phyloP scores from a whole-genome alignment of 1,140 invertebrate species.

The Apis dorsata region DNA sequence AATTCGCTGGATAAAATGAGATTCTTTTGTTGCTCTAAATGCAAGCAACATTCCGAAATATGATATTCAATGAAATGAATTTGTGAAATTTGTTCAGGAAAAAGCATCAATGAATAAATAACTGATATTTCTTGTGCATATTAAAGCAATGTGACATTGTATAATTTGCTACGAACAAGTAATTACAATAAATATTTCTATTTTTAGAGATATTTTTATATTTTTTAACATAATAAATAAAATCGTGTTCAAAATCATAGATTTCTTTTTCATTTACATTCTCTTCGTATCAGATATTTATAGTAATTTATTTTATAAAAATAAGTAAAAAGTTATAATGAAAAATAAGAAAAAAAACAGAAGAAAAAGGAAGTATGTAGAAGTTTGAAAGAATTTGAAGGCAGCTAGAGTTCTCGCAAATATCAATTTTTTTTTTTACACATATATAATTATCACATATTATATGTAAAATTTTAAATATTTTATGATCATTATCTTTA shows the following conservation, averaged over 20 bases:
- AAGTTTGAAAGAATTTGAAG: too few relatives aligned
- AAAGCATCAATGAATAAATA: not conserved
- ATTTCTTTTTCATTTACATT: not conserved
- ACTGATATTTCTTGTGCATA: not conserved
- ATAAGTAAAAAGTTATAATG: not conserved
- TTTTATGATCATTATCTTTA: too few relatives aligned
- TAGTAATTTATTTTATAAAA: not conserved
- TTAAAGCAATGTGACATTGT: slow-evolving; percentile 25
- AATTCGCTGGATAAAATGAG: not conserved
- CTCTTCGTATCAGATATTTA: not conserved
- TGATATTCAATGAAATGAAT: not conserved
- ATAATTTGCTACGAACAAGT: not conserved
- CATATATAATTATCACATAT: not conserved
- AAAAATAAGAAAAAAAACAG: not conserved
- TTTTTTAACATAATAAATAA: not conserved
- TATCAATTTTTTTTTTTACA: not conserved
- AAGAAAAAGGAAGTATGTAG: not conserved
- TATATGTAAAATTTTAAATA: not conserved
- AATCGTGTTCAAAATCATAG: not conserved
- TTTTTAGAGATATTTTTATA: not conserved
- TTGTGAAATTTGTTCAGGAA: not conserved
- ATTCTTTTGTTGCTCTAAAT: not conserved
- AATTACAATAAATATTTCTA: not conserved
- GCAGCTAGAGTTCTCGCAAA: not conserved
- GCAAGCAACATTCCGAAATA: not conserved